Base-by-base conservation (phyloP, 2,113 vertebrate species). In the Vidua macroura region DNA sequence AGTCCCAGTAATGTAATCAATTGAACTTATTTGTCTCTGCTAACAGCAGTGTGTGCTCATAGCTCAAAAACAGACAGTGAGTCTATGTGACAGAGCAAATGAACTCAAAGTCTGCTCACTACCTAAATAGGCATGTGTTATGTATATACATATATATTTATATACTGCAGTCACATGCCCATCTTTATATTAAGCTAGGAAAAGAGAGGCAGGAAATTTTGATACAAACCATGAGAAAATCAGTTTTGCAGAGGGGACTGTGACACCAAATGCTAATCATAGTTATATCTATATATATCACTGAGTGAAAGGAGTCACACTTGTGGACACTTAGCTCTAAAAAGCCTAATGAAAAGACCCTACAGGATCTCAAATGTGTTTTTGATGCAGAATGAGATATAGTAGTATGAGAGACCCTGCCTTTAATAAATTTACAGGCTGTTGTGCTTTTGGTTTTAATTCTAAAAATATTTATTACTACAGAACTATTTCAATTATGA, bases 401-500 rank as follows among this genome's bases (percentile, higher is more conserved):
- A 1, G 4, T n/a, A 8, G 8, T 41, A 10, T 60, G 17, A 81
- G 37, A 69, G 9, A 60, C 5, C 1, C 3, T 28, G 28, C 17
- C 43, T 83, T 73, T 60, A 80, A 48, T 72, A 59, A 67, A 52
- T 75, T 31, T 76, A 37, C 49, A 76, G 56, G 10, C 5, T 7
- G 0, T 37, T 90, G 13, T 3, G 3, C 7, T 79, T 88, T 31
- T 58, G 12, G 3, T 33, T 77, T 85, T 49, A 53, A 53, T 83
- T 76, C 37, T 51, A 19, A 56, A 81, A 80, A 25, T n/a, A 39
- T 62, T 85, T 64, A 46, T 76, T 81, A 19, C 13, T 78, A 15
- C n/a, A 39, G 52, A 85, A 16, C 76, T 52, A 21, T 93, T 94
- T 95, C 35, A 63, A 4, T 95, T 94, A 59, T 3, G 24, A 83